These are phyloP conservation scores for Takifugu flavidus DNA, from an alignment of 2,113 vertebrate species.

Conservation along the genomic window DNA sequence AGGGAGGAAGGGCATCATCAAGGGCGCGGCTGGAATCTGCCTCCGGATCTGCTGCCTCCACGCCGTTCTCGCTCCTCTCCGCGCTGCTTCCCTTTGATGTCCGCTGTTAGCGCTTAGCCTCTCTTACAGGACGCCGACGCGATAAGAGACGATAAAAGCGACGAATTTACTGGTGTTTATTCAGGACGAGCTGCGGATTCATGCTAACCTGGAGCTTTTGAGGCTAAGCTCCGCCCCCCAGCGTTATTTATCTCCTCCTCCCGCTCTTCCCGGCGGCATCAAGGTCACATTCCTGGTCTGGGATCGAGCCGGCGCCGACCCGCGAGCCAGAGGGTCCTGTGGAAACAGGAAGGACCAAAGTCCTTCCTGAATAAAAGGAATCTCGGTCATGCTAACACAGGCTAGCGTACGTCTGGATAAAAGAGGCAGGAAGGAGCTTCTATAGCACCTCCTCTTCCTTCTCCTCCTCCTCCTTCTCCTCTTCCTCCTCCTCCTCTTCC, in stretches of 20 bases:
- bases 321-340: constrained; percentile 13
- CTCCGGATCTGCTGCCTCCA: too few relatives aligned
- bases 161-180: not conserved
- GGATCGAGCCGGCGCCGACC: constrained; percentile 1
- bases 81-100: too few relatives aligned
- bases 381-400: too few relatives aligned
- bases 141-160: constrained; percentile 3
- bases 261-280: constrained; percentile 15
- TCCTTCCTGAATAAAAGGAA: too few relatives aligned
- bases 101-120: too few relatives aligned
- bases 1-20: constrained; percentile 13
- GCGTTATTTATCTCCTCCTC: constrained; percentile 36
- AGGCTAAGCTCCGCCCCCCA: constrained; percentile 17
- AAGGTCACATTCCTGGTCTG: constrained; percentile 35
- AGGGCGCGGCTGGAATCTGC: not conserved
- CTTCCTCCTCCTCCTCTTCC: too few relatives aligned
- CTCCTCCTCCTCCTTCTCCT: constrained; percentile 13
- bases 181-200: too few relatives aligned
- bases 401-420: too few relatives aligned
- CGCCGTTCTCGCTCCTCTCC: too few relatives aligned
- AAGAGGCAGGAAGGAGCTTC: too few relatives aligned
- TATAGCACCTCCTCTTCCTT: not conserved
- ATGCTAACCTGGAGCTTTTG: too few relatives aligned
- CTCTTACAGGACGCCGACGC: not conserved
- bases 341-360: too few relatives aligned